phyloP scores from a whole-genome alignment of 2,113 vertebrate species.

The Triplophysa siluroides region DNA sequence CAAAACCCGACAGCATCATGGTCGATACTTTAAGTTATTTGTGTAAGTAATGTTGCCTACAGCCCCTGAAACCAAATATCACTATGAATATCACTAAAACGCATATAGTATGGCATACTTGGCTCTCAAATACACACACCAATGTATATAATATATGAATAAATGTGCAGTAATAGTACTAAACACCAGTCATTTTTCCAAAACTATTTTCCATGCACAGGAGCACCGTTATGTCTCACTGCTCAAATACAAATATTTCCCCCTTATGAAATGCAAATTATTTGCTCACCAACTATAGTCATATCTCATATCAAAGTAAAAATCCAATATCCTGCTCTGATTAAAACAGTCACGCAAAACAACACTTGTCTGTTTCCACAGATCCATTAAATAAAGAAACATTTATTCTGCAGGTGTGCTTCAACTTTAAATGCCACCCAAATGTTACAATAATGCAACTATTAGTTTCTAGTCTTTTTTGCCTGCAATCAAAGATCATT shows the following conservation, averaged over 20 bases:
- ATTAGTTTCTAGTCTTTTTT: slow-evolving; percentile 2
- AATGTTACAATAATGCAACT: background rate
- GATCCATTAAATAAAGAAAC: slow-evolving; percentile 28
- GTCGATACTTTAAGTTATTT: slow-evolving; percentile 33
- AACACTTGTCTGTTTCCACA: background rate
- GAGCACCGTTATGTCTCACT: slow-evolving; percentile 61
- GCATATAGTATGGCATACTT: slow-evolving; percentile 48
- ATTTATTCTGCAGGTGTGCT: slow-evolving; percentile 10
- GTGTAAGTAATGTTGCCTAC: slow-evolving; percentile 43
- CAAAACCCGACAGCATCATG: slow-evolving; percentile 19
- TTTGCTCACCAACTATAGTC: slow-evolving; percentile 44
- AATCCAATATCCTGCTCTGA: slow-evolving; percentile 35
- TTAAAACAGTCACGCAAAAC: slow-evolving; percentile 17
- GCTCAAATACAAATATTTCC: slow-evolving; percentile 74
- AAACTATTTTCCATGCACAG: slow-evolving; percentile 56
- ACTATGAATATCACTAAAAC: slow-evolving; percentile 27
- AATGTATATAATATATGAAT: slow-evolving; percentile 39
- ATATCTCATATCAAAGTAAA: slow-evolving; percentile 49
- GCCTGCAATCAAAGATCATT: background rate
- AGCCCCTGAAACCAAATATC: slow-evolving; percentile 34
- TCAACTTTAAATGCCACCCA: background rate
- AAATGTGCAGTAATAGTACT: slow-evolving; percentile 55
- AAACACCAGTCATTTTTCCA: slow-evolving; percentile 40
- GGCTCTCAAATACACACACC: slow-evolving; percentile 38
- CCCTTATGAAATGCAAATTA: slow-evolving; percentile 77